A percentile compares a stretch with the other conserved stretches of the same genome.
Conservation (phyloP, 2,888 invertebrate genomes). For the Drosophila picticornis region DNA sequence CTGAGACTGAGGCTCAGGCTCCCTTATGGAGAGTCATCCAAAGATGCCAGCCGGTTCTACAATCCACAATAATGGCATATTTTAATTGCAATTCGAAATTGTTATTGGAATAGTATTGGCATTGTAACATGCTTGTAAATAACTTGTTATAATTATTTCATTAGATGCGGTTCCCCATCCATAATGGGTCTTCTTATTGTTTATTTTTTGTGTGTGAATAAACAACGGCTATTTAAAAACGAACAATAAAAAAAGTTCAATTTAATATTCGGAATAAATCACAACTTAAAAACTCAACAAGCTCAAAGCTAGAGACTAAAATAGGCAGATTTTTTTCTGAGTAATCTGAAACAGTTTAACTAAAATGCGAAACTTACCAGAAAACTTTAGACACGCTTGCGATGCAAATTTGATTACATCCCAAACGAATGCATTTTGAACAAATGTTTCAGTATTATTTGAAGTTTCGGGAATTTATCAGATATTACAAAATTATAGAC, state of each 20-base stretch:
- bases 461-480: neutral
- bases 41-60: constrained; percentile 31
- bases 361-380: neutral
- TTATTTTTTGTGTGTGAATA: neutral
- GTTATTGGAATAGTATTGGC: constrained; percentile 66
- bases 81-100: constrained; percentile 69
- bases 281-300: neutral
- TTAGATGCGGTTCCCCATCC: constrained; percentile 46
- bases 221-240: neutral
- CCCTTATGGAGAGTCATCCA: constrained; percentile 10
- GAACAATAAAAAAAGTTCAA: neutral
- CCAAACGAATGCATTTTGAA: constrained; percentile 14
- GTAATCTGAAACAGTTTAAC: neutral
- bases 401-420: constrained; percentile 18
- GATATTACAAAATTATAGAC: neutral
- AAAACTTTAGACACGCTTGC: neutral
- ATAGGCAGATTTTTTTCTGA: neutral
- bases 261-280: neutral
- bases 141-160: constrained; percentile 70
- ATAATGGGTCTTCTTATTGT: neutral
- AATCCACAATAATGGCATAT: constrained; percentile 72
- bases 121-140: constrained; percentile 76
- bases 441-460: neutral
- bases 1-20: neutral
- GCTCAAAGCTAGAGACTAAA: neutral